phyloP scores from a whole-genome alignment of 2,888 invertebrate genomes.

The Xylocampa areola region DNA sequence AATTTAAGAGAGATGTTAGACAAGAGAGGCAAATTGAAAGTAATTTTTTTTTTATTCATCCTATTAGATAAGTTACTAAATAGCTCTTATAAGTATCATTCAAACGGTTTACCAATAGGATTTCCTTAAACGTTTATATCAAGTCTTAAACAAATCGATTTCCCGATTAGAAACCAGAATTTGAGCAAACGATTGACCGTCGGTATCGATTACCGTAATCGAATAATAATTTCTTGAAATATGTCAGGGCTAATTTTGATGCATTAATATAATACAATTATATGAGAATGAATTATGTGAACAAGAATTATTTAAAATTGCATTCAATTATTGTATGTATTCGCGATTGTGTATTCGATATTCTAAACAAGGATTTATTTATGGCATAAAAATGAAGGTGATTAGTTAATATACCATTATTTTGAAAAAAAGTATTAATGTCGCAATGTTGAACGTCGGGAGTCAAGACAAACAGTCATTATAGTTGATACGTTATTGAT shows the following conservation, averaged over 20 bases:
- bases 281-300: conserved; percentile 22
- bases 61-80: conserved; percentile 3
- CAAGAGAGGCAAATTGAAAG: too few relatives aligned
- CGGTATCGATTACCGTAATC: conserved; percentile 26
- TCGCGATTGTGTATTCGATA: conserved; percentile 11
- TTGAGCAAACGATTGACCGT: conserved; percentile 16
- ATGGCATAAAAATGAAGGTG: conserved; percentile 36
- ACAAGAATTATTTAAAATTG: conserved; percentile 27
- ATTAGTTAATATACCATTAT: conserved; percentile 29
- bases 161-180: conserved; percentile 30
- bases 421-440: conserved; percentile 10
- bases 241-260: conserved; percentile 29
- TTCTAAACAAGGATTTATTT: conserved; percentile 37
- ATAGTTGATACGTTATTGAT: conserved; percentile 30
- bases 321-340: conserved; percentile 13
- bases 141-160: conserved; percentile 43
- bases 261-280: conserved; percentile 10
- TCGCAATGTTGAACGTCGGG: conserved; percentile 4
- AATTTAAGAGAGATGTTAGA: too few relatives aligned
- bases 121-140: conserved; percentile 41
- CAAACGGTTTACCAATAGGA: conserved; percentile 32
- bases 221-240: conserved; percentile 19
- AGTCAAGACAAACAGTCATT: conserved; percentile 4
- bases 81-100: conserved; percentile 15
- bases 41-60: too few relatives aligned